Percentiles rank a stretch among this genome's conserved stretches.
Conservation (phyloP, 2,888 invertebrate species). For the Drosophila fungiperda region DNA sequence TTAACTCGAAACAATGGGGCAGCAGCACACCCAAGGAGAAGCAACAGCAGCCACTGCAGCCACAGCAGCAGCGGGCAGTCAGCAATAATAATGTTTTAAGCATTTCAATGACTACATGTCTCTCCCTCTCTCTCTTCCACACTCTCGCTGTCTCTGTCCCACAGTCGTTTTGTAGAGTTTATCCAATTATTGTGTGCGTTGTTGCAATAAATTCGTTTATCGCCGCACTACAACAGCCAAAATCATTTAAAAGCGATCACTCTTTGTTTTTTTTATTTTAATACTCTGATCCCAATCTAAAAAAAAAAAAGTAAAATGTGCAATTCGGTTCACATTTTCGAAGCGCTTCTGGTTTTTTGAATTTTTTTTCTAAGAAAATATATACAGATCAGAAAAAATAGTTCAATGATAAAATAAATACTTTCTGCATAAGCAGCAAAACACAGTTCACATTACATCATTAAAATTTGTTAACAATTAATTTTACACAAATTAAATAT, state of each 20-base stretch:
- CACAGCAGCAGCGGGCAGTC: constrained; percentile 32
- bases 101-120: constrained; percentile 36
- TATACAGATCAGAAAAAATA: background rate
- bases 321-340: background rate
- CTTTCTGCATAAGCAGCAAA: background rate
- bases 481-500: background rate
- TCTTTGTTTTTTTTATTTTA: constrained; percentile 37
- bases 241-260: constrained; percentile 80
- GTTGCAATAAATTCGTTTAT: constrained; percentile 85
- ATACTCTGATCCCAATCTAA: constrained; percentile 4
- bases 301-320: background rate
- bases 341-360: background rate
- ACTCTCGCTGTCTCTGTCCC: background rate
- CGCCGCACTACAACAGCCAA: constrained; percentile 77
- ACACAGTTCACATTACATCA: background rate
- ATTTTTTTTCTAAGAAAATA: background rate
- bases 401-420: background rate
- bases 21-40: constrained; percentile 65
- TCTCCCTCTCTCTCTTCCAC: background rate
- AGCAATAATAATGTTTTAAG: constrained; percentile 75
- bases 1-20: constrained; percentile 68
- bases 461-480: background rate
- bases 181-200: constrained; percentile 83
- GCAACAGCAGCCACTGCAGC: constrained; percentile 19
- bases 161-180: constrained; percentile 24